Evolutionary conservation across 2,888 invertebrate genomes (phyloP), one percentile per base, ranked within the genome.

Genomic region (Dryomyza anilis): DNA sequence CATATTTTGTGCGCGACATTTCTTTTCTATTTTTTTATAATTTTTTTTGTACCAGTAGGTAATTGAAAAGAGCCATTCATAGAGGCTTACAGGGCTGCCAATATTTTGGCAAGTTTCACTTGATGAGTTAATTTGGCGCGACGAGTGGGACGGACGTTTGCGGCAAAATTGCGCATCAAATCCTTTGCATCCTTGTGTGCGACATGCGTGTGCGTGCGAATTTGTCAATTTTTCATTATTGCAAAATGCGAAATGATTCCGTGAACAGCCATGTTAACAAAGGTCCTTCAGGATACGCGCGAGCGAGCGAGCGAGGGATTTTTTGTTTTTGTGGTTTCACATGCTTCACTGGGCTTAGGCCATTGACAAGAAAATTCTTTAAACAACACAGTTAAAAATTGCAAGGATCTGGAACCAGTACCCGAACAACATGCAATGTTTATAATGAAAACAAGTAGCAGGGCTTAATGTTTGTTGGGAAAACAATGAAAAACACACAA

Each of bases 121-220:
- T 70, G 76, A 78, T 74, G 76, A 74, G 74, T 78, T 77, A 73
- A 77, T 76, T 73, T 72, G 46, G 68, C 52, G 70, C 66, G 71
- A 72, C 52, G 48, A 12, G 8, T 65, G 67, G 65, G 67, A 48
- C 69, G 67, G 53, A 39, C 39, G 27, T 53, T 6, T n/a, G 53
- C 16, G 6, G n/a, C 19, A 33, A 21, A 36, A 55, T 36, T 55
- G 55, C 55, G 55, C 36, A 55, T 14, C 59, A 48, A 59, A 46
- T 59, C 60, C 60, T 33, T n/a, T n/a, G n/a, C n/a, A n/a, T n/a
- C n/a, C n/a, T n/a, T n/a, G n/a, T n/a, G n/a, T 48, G 30, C 16
- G 2, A 60, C 30, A 60, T 60, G 60, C 16, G 33, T 33, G 14
- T 30, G 36, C 30, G 60, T 60, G 48, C 48, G 30, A 33, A 60